These are phyloP conservation scores for Pseudomyrmex sp. DNA, from an alignment of 1,140 invertebrate genomes.

Conservation along the genomic window DNA sequence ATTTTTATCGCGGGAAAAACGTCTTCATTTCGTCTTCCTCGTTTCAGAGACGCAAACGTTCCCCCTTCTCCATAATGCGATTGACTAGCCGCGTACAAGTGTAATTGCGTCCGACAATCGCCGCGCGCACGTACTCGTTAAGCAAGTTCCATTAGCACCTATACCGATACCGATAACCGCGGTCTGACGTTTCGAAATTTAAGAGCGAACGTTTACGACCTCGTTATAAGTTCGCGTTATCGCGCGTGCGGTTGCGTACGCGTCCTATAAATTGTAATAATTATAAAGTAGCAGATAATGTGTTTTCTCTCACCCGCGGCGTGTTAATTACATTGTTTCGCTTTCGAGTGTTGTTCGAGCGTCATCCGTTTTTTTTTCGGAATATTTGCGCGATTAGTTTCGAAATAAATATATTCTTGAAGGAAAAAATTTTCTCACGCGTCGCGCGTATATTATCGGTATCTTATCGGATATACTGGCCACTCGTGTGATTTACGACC, in stretches of 20 bases:
- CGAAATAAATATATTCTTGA: neutral
- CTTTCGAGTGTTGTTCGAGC: neutral
- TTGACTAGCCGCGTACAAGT: conserved; percentile 6
- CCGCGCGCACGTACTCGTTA: conserved; percentile 18
- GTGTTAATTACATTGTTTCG: no score
- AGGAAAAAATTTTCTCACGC: no score
- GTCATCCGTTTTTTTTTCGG: neutral
- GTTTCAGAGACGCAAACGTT: neutral
- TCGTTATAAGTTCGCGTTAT: conserved; percentile 3
- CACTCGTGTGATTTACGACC: no score
- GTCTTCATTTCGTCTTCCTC: conserved; percentile 16
- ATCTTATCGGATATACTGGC: no score
- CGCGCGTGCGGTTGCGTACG: neutral
- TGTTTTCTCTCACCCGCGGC: neutral
- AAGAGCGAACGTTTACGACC: conserved; percentile 29
- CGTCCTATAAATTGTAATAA: conserved; percentile 26
- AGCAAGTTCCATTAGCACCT: conserved; percentile 33
- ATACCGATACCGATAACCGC: neutral
- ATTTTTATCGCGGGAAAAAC: conserved; percentile 61
- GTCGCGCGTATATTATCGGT: no score
- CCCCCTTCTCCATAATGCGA: neutral
- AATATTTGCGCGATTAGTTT: neutral
- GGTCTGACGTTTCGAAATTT: conserved; percentile 12
- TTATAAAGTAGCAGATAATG: conserved; percentile 8
- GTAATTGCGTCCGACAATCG: conserved; percentile 46